Conservation (phyloP, 2,888 invertebrate genomes). For the Erebia epiphron region DNA sequence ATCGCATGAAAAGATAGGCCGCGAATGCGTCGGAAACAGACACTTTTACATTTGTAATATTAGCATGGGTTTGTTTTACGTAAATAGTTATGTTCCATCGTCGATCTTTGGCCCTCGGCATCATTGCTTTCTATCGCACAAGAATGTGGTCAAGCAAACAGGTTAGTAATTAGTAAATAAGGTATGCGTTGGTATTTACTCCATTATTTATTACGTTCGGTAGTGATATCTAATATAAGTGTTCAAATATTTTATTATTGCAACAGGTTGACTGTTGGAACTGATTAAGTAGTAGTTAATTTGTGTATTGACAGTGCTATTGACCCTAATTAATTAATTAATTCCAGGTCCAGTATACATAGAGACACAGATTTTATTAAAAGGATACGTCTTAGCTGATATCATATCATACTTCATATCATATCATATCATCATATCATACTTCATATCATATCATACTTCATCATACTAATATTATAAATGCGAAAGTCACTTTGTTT, state of each 20-base stretch:
- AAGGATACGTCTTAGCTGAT: too few relatives aligned
- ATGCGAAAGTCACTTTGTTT: too few relatives aligned
- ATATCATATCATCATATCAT: too few relatives aligned
- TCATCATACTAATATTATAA: too few relatives aligned
- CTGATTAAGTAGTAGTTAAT: background rate
- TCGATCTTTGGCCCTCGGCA: background rate
- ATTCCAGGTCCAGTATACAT: too few relatives aligned
- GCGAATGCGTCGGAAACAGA: too few relatives aligned
- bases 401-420: too few relatives aligned
- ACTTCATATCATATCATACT: too few relatives aligned
- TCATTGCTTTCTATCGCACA: slow-evolving; percentile 2
- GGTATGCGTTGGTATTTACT: slow-evolving; percentile 3
- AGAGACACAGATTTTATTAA: too few relatives aligned
- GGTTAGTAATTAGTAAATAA: slow-evolving; percentile 6
- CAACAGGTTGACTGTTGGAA: background rate
- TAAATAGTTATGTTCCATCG: background rate
- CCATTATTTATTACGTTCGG: background rate
- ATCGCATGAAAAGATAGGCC: too few relatives aligned
- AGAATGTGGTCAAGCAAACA: slow-evolving; percentile 6
- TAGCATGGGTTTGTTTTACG: background rate
- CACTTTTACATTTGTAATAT: too few relatives aligned
- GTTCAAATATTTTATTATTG: background rate
- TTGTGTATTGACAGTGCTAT: background rate
- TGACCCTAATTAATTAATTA: background rate
- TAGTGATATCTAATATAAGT: background rate